phyloP scores from a whole-genome alignment of 2,797 vertebrate genomes.

The Sebastes kiyomatsui region DNA sequence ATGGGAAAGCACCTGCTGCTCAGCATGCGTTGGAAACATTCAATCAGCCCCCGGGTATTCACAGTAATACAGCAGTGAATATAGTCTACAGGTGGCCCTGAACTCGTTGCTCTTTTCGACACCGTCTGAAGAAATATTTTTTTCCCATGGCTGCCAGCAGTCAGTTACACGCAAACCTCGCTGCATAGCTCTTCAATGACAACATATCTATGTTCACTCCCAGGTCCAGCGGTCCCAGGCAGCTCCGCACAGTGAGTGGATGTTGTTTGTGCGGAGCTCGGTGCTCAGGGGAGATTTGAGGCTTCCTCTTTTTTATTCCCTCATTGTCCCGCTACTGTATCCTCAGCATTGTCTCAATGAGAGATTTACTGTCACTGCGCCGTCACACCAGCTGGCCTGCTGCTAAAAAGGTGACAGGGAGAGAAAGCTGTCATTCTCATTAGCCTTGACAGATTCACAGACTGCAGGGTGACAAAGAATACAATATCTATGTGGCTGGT shows the following conservation, averaged over 20 bases:
- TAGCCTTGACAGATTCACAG: constrained; percentile 63
- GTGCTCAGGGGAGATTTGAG: constrained; percentile 73
- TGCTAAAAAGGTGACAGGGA: constrained; percentile 83
- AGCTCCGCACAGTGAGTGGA: constrained; percentile 42
- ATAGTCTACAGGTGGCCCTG: constrained; percentile 32
- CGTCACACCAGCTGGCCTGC: constrained; percentile 63
- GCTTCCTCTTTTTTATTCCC: constrained; percentile 87
- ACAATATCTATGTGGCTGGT: background rate
- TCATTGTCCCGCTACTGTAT: constrained; percentile 86
- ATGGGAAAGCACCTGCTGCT: constrained; percentile 23
- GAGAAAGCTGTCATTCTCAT: constrained; percentile 81
- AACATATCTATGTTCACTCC: constrained; percentile 26
- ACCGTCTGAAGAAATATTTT: constrained; percentile 15
- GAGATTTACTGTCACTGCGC: constrained; percentile 82
- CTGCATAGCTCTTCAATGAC: constrained; percentile 50
- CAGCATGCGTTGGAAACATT: constrained; percentile 4
- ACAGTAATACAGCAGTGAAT: background rate
- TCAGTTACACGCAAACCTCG: constrained; percentile 7
- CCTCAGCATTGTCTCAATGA: constrained; percentile 86
- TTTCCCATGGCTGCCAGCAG: constrained; percentile 33
- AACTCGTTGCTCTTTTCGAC: constrained; percentile 26
- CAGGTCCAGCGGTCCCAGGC: constrained; percentile 24
- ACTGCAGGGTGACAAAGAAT: background rate
- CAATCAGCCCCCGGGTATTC: constrained; percentile 8
- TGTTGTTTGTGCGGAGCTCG: constrained; percentile 64